Conservation (phyloP, 2,797 vertebrate genomes). For the Sebastes ruberrimus region DNA sequence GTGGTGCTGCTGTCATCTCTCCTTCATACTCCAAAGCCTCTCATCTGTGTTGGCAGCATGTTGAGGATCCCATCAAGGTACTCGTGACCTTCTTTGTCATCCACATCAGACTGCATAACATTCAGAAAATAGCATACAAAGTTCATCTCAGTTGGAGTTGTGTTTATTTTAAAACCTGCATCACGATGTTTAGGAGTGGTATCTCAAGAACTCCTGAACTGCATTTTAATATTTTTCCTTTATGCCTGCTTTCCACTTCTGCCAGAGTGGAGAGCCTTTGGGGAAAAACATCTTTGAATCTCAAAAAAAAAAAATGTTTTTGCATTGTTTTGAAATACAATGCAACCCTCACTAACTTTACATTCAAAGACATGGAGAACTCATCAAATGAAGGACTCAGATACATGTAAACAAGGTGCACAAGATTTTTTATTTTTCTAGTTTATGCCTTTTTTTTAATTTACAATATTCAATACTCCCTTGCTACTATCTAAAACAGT, state of each 20-base stretch:
- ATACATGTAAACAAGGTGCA: not conserved
- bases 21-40: slow-evolving; percentile 28
- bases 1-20: slow-evolving; percentile 10
- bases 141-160: slow-evolving; percentile 5
- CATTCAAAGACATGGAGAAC: not conserved
- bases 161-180: slow-evolving; percentile 4
- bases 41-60: slow-evolving; percentile 26
- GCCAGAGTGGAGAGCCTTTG: not conserved
- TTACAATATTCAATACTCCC: not conserved
- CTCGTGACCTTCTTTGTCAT: slow-evolving; percentile 31
- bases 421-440: not conserved
- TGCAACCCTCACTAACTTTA: not conserved
- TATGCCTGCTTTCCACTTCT: not conserved
- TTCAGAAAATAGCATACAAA: slow-evolving; percentile 6
- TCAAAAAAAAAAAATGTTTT: too few species aligned
- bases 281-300: not conserved
- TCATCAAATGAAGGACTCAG: not conserved
- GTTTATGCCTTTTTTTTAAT: not conserved
- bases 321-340: not conserved
- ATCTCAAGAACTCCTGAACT: not conserved
- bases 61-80: slow-evolving; percentile 31
- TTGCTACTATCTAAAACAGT: not conserved
- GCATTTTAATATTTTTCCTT: not conserved
- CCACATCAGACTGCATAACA: not conserved
- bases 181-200: not conserved